Base-by-base conservation (phyloP, 2,888 invertebrate genomes). In the Acrocera orbiculus region DNA sequence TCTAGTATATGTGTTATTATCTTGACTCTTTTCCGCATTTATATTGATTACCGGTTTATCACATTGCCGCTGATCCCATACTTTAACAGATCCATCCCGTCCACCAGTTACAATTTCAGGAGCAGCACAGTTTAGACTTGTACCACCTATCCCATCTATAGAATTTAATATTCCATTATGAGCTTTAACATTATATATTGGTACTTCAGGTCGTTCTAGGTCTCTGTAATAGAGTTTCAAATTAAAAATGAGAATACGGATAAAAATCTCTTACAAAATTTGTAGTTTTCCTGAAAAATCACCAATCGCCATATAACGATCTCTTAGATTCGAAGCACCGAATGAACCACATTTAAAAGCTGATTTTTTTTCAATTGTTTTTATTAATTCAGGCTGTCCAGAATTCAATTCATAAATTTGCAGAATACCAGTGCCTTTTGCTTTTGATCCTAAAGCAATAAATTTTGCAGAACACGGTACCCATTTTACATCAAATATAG, bases 101-200 rank as follows among this genome's bases (percentile, higher is more conserved):
- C 90, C 82, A 5, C 90, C 93, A 5, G 93, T 93, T 1, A 80
- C 89, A 47, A 95, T 75, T 68, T 95, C 95, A 6, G 93, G 92
- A 3, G 93, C 89, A 11, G 93, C 93, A 56, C 80, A 85, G 32
- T 83, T 81, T 3, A 74, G 56, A 32, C 69, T 73, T 23, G 69
- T 70, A 0, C 93, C 93, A 3, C 83, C 92, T 44, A 92, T 73
- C 1, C 82, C 92, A 64, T 93, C 93, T 37, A 95, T 82, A 8
- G 76, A 64, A 58, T 95, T 93, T 34, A 95, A 85, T 17, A 92
- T 85, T 44, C 78, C 76, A 14, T 67, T 71, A 51, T 95, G 93
- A 10, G 70, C 80, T 40, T 70, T 69, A 0, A 75, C 78, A 40
- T 80, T 76, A 51, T 86, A 93, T 1, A 85, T 62, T 13, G 86